Evolutionary conservation across 2,797 vertebrate genomes (phyloP).

Genomic region (Micrastur ruficollis): DNA sequence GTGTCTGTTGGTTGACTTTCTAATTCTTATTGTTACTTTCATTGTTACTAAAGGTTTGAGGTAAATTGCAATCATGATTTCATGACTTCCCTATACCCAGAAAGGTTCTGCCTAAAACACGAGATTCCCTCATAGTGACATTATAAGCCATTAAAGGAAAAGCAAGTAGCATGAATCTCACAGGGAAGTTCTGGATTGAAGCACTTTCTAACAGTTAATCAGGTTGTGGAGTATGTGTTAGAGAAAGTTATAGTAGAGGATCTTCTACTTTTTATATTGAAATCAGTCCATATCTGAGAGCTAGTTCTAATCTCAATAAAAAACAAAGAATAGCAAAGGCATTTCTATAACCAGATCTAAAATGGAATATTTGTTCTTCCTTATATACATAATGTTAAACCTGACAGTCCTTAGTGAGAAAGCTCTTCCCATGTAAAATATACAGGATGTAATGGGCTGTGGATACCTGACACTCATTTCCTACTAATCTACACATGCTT

Average conservation of each 20-base stretch:
- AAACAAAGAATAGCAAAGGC: not conserved
- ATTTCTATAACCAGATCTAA: not conserved
- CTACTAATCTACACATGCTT: not conserved
- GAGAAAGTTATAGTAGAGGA: not conserved
- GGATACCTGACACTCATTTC: not conserved
- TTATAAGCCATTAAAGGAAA: not conserved
- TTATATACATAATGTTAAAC: not conserved
- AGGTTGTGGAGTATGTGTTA: not conserved
- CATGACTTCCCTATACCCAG: not conserved
- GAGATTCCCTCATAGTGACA: not conserved
- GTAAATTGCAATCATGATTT: not conserved
- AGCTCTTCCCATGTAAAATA: not conserved
- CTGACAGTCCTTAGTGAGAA: not conserved
- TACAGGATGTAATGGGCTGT: not conserved
- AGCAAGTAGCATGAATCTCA: not conserved
- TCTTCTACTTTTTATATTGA: not conserved
- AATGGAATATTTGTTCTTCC: not conserved
- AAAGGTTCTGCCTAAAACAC: not conserved
- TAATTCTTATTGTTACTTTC: not conserved
- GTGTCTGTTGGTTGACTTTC: not conserved
- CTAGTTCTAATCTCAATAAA: not conserved
- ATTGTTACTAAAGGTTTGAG: not conserved
- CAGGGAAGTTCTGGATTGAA: not conserved
- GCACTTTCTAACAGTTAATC: not conserved
- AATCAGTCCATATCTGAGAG: not conserved